Conservation (phyloP, 2,797 vertebrate genomes). For the Acipenser ruthenus region DNA sequence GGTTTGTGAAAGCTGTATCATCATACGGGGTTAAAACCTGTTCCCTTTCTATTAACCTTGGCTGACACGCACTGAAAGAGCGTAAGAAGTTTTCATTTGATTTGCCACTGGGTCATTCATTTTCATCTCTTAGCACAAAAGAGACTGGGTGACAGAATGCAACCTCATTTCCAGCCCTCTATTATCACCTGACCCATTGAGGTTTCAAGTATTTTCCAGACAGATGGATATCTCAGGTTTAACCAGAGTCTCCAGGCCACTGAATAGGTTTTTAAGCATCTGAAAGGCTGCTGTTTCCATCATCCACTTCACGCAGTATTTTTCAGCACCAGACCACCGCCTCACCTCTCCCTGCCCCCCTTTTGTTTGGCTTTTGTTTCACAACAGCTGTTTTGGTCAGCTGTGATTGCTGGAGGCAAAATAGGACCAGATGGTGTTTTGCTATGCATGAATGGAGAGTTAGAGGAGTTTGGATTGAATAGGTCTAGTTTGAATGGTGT, state of each 20-base stretch:
- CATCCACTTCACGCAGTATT: constrained; percentile 70
- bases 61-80: constrained; percentile 8
- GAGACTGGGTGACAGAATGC: constrained; percentile 55
- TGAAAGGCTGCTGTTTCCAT: constrained; percentile 65
- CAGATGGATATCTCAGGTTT: constrained; percentile 63
- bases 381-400: constrained; percentile 99
- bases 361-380: constrained; percentile 94
- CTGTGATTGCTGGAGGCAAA: constrained; percentile 99
- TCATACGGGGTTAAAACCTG: constrained; percentile 1
- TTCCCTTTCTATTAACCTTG: constrained; percentile 9
- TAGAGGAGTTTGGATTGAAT: constrained; percentile 96
- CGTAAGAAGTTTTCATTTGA: constrained; percentile 34
- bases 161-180: constrained; percentile 57
- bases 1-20: too few species aligned
- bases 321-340: constrained; percentile 77
- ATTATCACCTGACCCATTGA: constrained; percentile 63
- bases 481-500: constrained; percentile 98
- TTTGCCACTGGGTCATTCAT: constrained; percentile 64
- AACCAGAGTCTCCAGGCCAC: constrained; percentile 53
- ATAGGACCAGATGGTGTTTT: constrained; percentile 99
- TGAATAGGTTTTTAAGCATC: constrained; percentile 44
- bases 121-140: constrained; percentile 54
- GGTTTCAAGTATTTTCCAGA: constrained; percentile 42
- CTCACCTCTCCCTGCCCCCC: constrained; percentile 83
- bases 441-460: constrained; percentile 99